Base-by-base conservation (phyloP, 2,113 vertebrate genomes). In the Jacana jacana region DNA sequence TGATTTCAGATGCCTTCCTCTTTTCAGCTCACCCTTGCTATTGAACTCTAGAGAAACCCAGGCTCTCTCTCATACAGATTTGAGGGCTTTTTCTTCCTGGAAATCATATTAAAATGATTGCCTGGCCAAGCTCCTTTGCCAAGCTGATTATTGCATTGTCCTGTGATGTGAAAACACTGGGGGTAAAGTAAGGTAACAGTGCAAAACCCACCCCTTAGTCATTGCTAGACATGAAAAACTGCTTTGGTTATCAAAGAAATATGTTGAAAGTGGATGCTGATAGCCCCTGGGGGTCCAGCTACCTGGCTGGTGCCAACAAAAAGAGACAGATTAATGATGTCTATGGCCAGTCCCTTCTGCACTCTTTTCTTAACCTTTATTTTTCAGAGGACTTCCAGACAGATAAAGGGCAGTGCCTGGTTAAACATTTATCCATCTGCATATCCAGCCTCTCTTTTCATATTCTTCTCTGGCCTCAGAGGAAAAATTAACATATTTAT, bases 151-250 rank as follows among this genome's bases (percentile, higher is more conserved):
- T 61, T 61, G 69, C 55, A 13, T 4, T 77, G 85, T 94, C 65
- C 94, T 60, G 68, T n/a, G 58, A 75, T 92, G 35, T 2, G 5
- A 66, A 75, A 95, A 92, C 72, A 15, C 2, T 65, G 49, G 48
- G 86, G 97, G 96, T 97, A 97, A 95, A 82, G 94, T 90, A 89
- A 97, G 96, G 95, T 96, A 97, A 97, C 80, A 20, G 81, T 42
- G 70, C 78, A 33, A 57, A 91, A 87, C 80, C 73, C 91, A 91
- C 44, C 88, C 24, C 88, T 90, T 31, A 86, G 76, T 96, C 94
- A 93, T 33, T 25, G 93, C 82, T 77, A 91, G 91, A 84, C 63
- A 13, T 27, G 72, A 91, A 84, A 91, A 93, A 54, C 91, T 13
- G 57, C 77, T 81, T 80, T 13, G 86, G 14, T 92, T 95, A 91